Percentiles rank a stretch among this genome's conserved stretches.
phyloP scores from a whole-genome alignment of 1,140 invertebrate species.

The Cepaea nemoralis region DNA sequence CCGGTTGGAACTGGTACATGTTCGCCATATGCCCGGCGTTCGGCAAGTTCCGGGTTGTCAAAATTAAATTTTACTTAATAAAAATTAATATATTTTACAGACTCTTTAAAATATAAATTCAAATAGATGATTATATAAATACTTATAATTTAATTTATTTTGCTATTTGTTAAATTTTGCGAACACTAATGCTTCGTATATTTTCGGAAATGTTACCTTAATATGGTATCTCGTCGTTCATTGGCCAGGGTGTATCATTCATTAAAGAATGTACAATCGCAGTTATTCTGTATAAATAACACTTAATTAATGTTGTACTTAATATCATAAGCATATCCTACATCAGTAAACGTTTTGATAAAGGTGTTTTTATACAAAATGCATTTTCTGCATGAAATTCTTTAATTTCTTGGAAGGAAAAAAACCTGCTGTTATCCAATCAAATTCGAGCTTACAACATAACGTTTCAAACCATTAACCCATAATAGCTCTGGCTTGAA shows the following conservation, averaged over 20 bases:
- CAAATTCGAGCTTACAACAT: not conserved
- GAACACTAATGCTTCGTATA: slow-evolving; percentile 34
- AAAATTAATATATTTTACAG: not conserved
- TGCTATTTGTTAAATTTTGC: slow-evolving; percentile 7
- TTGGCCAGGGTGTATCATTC: slow-evolving; percentile 31
- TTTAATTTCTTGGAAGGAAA: slow-evolving; percentile 34
- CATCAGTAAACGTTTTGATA: not conserved
- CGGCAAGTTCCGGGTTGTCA: slow-evolving; percentile 51
- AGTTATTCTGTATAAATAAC: not conserved
- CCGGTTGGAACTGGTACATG: slow-evolving; percentile 72
- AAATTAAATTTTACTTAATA: not conserved
- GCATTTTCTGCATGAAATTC: not conserved
- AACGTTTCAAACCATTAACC: not conserved
- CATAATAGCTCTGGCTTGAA: not conserved
- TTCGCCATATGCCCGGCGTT: slow-evolving; percentile 63
- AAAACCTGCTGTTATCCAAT: slow-evolving; percentile 21
- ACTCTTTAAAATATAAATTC: not conserved
- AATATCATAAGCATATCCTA: not conserved
- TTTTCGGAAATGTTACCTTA: slow-evolving; percentile 37
- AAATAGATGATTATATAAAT: not conserved
- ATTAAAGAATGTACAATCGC: slow-evolving; percentile 1
- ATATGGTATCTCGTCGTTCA: slow-evolving; percentile 9
- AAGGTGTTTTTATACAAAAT: not conserved
- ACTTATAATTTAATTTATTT: too few species aligned
- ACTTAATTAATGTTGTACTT: not conserved